phyloP scores from a whole-genome alignment of 2,113 vertebrate genomes.

The Agapornis roseicollis region DNA sequence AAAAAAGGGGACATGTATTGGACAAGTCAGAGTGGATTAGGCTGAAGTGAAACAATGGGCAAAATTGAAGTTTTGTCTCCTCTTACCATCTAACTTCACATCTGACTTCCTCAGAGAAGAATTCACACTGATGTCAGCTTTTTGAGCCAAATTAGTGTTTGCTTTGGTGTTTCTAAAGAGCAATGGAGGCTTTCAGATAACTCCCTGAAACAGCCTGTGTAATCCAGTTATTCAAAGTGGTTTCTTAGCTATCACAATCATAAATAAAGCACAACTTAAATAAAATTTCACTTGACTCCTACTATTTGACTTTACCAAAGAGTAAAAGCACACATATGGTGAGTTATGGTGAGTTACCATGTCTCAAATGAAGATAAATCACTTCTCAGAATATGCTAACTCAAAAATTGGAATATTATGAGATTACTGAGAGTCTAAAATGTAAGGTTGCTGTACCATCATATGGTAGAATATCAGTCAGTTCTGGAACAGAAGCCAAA shows the following conservation, averaged over 20 bases:
- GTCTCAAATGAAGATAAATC: background rate
- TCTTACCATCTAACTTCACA: background rate
- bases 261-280: background rate
- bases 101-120: background rate
- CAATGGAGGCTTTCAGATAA: background rate
- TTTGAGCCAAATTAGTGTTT: background rate
- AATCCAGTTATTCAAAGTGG: background rate
- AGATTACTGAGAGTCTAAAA: background rate
- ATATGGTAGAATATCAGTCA: background rate
- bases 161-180: background rate
- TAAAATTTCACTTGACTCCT: background rate
- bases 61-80: background rate
- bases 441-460: rapidly evolving
- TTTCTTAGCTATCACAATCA: background rate
- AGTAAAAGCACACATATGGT: background rate
- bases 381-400: background rate
- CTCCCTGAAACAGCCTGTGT: rapidly evolving
- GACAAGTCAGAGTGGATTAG: background rate
- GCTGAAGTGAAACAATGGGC: background rate
- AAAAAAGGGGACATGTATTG: rapidly evolving
- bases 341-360: background rate
- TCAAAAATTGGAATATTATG: background rate
- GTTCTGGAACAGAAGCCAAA: background rate
- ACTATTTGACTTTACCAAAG: background rate
- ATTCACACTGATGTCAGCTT: background rate